phyloP scores from a whole-genome alignment of 2,888 invertebrate genomes.

The Stramonita haemastoma region DNA sequence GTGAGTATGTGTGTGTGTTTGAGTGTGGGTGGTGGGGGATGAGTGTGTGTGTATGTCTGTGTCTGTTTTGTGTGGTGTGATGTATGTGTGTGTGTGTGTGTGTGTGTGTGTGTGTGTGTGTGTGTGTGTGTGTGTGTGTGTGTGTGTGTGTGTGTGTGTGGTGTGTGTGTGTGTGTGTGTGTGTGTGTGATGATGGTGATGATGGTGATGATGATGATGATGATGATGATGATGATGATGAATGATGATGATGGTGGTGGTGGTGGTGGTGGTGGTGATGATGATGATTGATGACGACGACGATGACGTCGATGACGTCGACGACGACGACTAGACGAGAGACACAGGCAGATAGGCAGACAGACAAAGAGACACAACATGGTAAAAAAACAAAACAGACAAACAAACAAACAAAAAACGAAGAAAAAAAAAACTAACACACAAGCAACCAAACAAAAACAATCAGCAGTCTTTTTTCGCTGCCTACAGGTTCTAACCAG shows the following conservation, averaged over 20 bases:
- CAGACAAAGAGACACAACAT: not conserved
- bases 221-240: conserved; percentile 1
- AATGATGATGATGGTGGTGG: not conserved
- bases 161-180: conserved; percentile 4
- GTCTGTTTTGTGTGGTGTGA: not conserved
- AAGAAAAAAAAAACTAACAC: too few species aligned
- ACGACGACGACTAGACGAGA: not conserved
- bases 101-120: not conserved
- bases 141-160: not conserved
- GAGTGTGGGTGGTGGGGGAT: not conserved
- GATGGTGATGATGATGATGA: not conserved
- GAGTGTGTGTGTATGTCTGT: not conserved
- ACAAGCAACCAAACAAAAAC: too few species aligned
- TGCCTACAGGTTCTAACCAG: too few species aligned
- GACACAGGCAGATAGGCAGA: not conserved
- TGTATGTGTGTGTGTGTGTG: not conserved
- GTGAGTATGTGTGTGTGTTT: not conserved
- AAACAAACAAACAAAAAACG: too few species aligned
- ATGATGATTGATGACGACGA: not conserved
- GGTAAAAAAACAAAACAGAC: too few species aligned
- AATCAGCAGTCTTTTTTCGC: too few species aligned
- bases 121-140: not conserved
- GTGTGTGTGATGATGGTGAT: not conserved
- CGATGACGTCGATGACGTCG: not conserved
- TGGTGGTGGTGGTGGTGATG: not conserved